Conservation (phyloP, 2,888 invertebrate genomes). For the Anthophora plumipes region DNA sequence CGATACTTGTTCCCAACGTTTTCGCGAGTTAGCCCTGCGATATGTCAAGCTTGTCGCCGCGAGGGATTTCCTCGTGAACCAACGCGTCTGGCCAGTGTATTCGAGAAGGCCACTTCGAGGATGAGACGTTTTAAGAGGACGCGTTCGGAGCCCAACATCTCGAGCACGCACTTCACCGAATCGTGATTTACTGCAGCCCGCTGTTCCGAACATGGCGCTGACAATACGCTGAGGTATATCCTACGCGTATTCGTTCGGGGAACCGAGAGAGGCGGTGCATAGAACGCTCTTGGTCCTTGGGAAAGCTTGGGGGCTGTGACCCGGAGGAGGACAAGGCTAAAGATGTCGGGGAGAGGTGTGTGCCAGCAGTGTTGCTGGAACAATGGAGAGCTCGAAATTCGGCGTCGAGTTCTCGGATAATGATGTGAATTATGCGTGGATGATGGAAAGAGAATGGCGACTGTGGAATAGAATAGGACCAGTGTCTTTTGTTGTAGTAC, state of each 20-base stretch:
- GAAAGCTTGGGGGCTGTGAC: conserved; percentile 13
- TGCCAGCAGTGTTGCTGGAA: not conserved
- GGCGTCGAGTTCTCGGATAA: not conserved
- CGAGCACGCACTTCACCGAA: conserved; percentile 25
- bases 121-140: not conserved
- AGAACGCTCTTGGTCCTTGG: conserved; percentile 12
- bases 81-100: conserved; percentile 19
- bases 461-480: not conserved
- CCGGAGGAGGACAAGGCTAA: not conserved
- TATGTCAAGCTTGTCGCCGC: conserved; percentile 18
- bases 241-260: conserved; percentile 24
- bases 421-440: not conserved
- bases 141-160: conserved; percentile 1
- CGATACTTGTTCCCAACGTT: conserved; percentile 22
- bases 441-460: not conserved
- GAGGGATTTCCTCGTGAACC: not conserved
- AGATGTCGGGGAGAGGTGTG: not conserved
- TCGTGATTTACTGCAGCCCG: conserved; percentile 39
- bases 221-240: conserved; percentile 22
- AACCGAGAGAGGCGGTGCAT: conserved; percentile 26
- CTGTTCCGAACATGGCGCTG: conserved; percentile 40
- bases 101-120: not conserved
- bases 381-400: not conserved
- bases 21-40: conserved; percentile 5
- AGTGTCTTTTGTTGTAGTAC: not conserved